A percentile compares a stretch with the other conserved stretches of the same genome.
Evolutionary conservation across 2,797 vertebrate genomes (phyloP).

Genomic region (Urocyon cinereoargenteus): DNA sequence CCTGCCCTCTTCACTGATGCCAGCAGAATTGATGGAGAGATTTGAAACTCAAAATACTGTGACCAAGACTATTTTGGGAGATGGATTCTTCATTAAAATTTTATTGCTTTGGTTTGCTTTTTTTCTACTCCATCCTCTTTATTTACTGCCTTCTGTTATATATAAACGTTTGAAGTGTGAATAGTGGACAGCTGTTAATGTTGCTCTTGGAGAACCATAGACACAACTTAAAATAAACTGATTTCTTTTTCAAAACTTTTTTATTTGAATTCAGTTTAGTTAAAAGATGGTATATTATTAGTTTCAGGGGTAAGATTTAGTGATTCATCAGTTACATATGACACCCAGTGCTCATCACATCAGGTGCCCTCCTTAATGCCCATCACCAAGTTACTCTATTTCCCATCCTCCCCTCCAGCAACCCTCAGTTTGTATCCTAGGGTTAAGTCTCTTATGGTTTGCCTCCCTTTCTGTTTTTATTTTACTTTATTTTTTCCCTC

Average conservation of each 20-base stretch:
- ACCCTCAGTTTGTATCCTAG: neutral
- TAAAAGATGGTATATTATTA: neutral
- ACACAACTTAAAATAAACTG: neutral
- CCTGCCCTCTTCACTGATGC: neutral
- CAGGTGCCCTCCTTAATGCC: neutral
- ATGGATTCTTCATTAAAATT: constrained; percentile 45
- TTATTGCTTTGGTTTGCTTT: constrained; percentile 36
- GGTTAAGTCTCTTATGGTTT: neutral
- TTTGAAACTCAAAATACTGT: neutral
- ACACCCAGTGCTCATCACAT: neutral
- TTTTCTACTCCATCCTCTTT: constrained; percentile 29
- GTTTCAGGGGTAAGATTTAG: neutral
- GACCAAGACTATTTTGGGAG: constrained; percentile 39
- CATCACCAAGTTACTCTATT: neutral
- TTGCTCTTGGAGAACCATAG: constrained; percentile 29
- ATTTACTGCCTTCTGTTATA: constrained; percentile 66
- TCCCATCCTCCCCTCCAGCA: neutral
- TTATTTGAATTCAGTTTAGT: neutral
- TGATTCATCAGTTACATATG: neutral
- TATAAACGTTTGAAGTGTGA: constrained; percentile 65
- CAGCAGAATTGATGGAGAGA: neutral
- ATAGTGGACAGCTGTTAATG: constrained; percentile 61
- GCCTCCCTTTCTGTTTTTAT: neutral
- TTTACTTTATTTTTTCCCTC: neutral
- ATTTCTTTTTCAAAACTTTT: neutral